A percentile compares a stretch with the other conserved stretches of the same genome.
Evolutionary conservation across 2,113 vertebrate species (phyloP).

Genomic region (Nannobrachium achirus): DNA sequence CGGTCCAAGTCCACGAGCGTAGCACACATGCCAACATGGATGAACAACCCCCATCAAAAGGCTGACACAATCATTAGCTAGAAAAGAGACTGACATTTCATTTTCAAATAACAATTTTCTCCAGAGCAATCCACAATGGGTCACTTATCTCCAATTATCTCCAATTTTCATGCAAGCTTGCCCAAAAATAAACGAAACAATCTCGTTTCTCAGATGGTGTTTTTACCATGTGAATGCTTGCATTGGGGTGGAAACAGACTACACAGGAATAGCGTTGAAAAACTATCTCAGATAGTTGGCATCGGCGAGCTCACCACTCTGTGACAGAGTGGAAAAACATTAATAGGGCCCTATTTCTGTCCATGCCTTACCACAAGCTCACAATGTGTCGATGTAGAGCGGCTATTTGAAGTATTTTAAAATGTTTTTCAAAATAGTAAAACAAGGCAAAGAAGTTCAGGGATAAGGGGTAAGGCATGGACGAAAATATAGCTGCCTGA

Average conservation of each 20-base stretch:
- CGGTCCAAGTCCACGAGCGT: neutral
- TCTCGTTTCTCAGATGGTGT: slow-evolving; percentile 1
- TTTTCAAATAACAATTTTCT: slow-evolving; percentile 5
- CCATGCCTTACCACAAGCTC: no score
- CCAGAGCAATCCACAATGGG: neutral
- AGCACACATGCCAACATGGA: neutral
- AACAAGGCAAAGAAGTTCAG: no score
- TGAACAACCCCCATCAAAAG: slow-evolving; percentile 3
- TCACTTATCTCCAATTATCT: neutral
- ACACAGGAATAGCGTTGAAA: slow-evolving; percentile 62
- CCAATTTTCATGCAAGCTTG: neutral
- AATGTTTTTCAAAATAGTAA: no score
- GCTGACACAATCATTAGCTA: slow-evolving; percentile 1
- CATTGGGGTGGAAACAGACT: slow-evolving; percentile 48
- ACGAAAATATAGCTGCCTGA: no score
- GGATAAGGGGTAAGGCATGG: no score
- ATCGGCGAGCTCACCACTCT: slow-evolving; percentile 44
- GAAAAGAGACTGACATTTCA: neutral
- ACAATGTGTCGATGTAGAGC: no score
- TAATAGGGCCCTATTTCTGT: no score
- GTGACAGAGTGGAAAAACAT: slow-evolving; percentile 37
- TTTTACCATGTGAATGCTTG: slow-evolving; percentile 30
- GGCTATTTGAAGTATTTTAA: no score
- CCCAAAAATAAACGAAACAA: neutral
- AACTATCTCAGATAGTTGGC: slow-evolving; percentile 56